Conservation (phyloP, 2,113 vertebrate genomes). For the Odocoileus virginianus region DNA sequence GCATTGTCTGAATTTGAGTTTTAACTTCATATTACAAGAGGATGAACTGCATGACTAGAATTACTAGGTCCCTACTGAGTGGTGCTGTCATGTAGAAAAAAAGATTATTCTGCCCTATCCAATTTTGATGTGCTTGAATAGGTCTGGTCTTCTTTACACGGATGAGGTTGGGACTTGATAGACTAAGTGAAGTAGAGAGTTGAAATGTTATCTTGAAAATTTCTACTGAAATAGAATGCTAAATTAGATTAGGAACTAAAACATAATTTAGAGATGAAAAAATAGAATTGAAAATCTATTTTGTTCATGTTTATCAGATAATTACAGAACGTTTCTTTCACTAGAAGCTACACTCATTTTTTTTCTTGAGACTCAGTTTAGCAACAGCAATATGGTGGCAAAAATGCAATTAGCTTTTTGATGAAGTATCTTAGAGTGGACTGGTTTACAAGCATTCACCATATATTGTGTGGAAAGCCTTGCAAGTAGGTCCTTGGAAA, state of each 20-base stretch:
- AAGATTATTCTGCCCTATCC: neutral
- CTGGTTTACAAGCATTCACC: neutral
- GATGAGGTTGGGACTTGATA: constrained; percentile 12
- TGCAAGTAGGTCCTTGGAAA: too few relatives aligned
- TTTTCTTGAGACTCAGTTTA: neutral
- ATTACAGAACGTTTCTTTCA: neutral
- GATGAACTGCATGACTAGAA: neutral
- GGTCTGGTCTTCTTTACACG: neutral
- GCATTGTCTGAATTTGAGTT: neutral
- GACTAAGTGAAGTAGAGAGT: neutral
- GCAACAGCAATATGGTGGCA: neutral
- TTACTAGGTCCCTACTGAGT: neutral
- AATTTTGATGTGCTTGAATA: neutral
- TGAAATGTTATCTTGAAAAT: neutral
- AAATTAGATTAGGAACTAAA: constrained; percentile 14
- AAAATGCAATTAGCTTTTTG: neutral
- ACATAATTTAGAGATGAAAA: neutral
- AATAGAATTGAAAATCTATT: neutral
- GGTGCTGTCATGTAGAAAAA: neutral
- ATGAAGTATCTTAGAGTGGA: neutral
- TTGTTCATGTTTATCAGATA: neutral
- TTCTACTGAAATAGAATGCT: neutral
- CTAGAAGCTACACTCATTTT: neutral
- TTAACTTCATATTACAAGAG: neutral
- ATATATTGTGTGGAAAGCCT: neutral